Base-by-base conservation (phyloP, 2,797 vertebrate species). In the Alosa sapidissima region DNA sequence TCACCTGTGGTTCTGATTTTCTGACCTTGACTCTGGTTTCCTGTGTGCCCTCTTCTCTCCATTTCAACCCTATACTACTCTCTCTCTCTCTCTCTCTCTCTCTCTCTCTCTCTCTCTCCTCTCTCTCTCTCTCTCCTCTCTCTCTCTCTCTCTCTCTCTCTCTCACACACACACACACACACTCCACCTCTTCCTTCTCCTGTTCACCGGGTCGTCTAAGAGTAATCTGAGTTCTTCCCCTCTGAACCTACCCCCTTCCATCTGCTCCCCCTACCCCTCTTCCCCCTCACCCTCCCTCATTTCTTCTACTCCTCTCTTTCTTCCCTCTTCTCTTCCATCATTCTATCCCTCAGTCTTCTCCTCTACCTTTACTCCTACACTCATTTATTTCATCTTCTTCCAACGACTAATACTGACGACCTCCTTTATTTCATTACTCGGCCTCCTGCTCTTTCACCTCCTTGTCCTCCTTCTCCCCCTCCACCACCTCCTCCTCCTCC, bases 1-100 rank as follows among this genome's bases (percentile, higher is more conserved):
- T 55, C 65, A 41, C 83, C 81, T 72, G 48, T 81, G 14, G 28
- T 55, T 88, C 83, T 88, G 83, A 81, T 84, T 84, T 33, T 41
- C 81, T 81, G 49, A 84, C 85, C 83, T 81, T 84, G 81, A 75
- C 83, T 52, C 54, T 45, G 51, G 82, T 84, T 78, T 84, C 81
- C 83, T n/a, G 33, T 68, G 84, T 48, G 82, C 60, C 48, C 55
- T 58, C 55, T 58, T n/a, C 19, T 58, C 55, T 58, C 55, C 16
- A 55, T 55, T 55, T 55, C 52, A 55, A 11, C 52, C 52, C 16
- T 19, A 41, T 41, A 41, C 41, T 41, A 41, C 41, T 55, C 52
- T 55, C 19, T 58, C 54, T 55, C 54, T 19, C 14, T 55, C 10
- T 52, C 51, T 10, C 51, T 52, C 6, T 0, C 51, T 52, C 51